These are phyloP conservation scores for Lynx canadensis DNA, from an alignment of 2,113 vertebrate genomes.

Conservation along the genomic window DNA sequence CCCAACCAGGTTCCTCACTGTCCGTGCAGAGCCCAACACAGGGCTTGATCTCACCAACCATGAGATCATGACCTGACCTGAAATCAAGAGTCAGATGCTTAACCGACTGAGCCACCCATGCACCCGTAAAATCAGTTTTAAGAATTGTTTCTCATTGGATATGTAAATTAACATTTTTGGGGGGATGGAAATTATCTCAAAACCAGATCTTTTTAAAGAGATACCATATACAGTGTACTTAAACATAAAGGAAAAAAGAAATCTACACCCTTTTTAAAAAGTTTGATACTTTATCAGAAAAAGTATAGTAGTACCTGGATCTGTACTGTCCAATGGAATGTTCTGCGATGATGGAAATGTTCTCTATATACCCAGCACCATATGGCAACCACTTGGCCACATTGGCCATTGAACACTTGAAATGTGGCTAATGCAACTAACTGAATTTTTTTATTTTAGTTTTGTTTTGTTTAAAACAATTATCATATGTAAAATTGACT, in stretches of 20 bases:
- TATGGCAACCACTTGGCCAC: background rate
- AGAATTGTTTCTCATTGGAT: background rate
- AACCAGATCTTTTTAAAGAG: background rate
- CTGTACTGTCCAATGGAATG: background rate
- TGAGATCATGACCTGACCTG: too few relatives aligned
- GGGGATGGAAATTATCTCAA: background rate
- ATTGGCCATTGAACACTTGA: background rate
- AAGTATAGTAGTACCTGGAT: background rate
- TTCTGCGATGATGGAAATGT: background rate
- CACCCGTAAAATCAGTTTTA: background rate
- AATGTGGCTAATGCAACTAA: background rate
- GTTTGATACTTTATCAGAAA: constrained; percentile 5
- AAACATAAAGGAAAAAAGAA: background rate
- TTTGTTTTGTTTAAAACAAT: background rate
- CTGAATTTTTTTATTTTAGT: constrained; percentile 18
- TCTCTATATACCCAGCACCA: background rate
- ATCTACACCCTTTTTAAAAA: background rate
- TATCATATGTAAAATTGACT: background rate
- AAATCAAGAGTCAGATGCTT: too few relatives aligned
- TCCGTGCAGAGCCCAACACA: too few relatives aligned
- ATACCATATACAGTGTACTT: background rate
- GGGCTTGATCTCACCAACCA: too few relatives aligned
- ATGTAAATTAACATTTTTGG: background rate
- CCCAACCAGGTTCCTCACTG: too few relatives aligned
- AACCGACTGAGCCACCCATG: too few relatives aligned